Percentiles rank a stretch among this genome's conserved stretches.
Evolutionary conservation across 2,888 invertebrate species (phyloP).

Genomic region (Eupithecia insigniata): DNA sequence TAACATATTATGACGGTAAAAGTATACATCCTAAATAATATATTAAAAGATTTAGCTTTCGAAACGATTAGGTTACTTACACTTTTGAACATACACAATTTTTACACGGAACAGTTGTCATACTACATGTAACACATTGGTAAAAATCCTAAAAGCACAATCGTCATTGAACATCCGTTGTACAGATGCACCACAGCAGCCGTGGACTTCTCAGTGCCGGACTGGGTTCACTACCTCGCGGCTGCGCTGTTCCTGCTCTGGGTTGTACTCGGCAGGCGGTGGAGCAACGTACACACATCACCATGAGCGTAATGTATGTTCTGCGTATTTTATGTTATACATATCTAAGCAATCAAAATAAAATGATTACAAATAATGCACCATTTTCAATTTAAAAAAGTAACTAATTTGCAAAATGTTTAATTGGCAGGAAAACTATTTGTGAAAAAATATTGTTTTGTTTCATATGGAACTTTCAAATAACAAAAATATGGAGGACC

Average conservation of each 20-base stretch:
- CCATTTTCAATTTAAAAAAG: neutral
- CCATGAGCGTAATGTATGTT: constrained; percentile 68
- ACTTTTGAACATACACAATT: constrained; percentile 19
- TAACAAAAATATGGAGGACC: neutral
- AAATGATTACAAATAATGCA: neutral
- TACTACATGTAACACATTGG: constrained; percentile 57
- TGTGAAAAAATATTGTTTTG: neutral
- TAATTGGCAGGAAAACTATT: neutral
- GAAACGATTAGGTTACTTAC: constrained; percentile 2
- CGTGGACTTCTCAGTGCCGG: constrained; percentile 76
- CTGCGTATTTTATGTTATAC: neutral
- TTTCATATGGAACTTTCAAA: neutral
- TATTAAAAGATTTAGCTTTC: neutral
- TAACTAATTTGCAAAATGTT: neutral
- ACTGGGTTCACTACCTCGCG: constrained; percentile 78
- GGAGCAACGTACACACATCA: constrained; percentile 64
- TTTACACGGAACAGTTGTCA: constrained; percentile 32
- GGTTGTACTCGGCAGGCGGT: constrained; percentile 69
- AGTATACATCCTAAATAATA: neutral
- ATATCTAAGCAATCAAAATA: too few relatives aligned
- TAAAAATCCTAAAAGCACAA: constrained; percentile 19
- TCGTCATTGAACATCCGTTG: constrained; percentile 48
- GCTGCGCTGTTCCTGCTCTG: constrained; percentile 75
- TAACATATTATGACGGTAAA: neutral
- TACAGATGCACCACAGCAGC: constrained; percentile 79